A percentile compares a stretch with the other conserved stretches of the same genome.
phyloP scores from a whole-genome alignment of 2,113 vertebrate species.

The Onychostruthus taczanowskii region DNA sequence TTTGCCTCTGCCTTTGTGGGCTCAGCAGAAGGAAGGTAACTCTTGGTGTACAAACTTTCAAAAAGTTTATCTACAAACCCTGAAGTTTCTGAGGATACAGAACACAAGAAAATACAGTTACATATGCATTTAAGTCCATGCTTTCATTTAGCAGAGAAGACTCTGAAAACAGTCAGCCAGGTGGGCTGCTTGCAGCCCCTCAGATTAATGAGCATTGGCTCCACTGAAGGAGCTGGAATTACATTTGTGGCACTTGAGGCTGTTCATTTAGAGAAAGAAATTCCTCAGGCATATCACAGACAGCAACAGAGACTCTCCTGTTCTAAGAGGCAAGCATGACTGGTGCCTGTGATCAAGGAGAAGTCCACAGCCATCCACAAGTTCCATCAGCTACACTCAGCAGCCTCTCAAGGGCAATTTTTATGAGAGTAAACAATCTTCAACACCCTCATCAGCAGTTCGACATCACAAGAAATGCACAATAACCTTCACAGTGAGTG shows the following conservation, averaged over 20 bases:
- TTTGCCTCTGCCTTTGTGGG: conserved; percentile 84
- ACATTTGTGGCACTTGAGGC: neutral
- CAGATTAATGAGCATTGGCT: neutral
- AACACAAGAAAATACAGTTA: conserved; percentile 12
- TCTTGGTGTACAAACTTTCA: conserved; percentile 93
- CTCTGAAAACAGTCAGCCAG: neutral
- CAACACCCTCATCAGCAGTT: neutral
- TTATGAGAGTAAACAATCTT: neutral
- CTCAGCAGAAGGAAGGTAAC: conserved; percentile 87
- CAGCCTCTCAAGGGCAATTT: neutral
- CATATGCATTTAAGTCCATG: neutral
- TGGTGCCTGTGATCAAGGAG: neutral
- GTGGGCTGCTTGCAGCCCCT: neutral
- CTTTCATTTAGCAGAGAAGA: neutral
- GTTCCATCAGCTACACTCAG: neutral
- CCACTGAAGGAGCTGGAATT: neutral
- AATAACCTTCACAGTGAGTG: neutral
- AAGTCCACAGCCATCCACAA: neutral
- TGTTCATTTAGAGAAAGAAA: neutral
- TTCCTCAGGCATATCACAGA: neutral
- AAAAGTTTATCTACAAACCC: conserved; percentile 99
- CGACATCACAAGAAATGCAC: neutral
- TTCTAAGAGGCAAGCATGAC: neutral
- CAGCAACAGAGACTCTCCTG: neutral
- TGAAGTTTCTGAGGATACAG: conserved; percentile 86